Evolutionary conservation across 2,888 invertebrate species (phyloP), one percentile per base, ranked within the genome.

Genomic region (Ceramica pisi): DNA sequence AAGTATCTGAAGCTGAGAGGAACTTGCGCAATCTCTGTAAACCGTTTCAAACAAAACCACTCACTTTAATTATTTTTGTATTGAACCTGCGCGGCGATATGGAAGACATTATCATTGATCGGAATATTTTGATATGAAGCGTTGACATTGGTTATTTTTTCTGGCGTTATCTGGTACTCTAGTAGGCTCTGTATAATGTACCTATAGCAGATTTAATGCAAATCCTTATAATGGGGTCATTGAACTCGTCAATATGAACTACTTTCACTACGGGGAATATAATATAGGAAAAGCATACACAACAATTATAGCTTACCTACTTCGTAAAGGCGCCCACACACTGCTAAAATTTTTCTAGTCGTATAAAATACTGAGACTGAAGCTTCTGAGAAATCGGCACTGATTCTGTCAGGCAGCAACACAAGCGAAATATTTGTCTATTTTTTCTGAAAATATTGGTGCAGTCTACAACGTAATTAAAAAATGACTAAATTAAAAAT

Each of bases 1-100:
- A 83, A 84, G 84, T 81, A 67, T 66, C 64, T 51, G 67, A 70
- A 67, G 56, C 64, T 62, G 61, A 67, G 69, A 75, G 73, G 78
- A 71, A 69, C 62, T 84, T 79, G 67, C 35, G 64, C 61, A 83
- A 83, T 65, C 14, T 10, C 31, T 65, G 71, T 61, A 67, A 60
- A 77, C 46, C 31, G 67, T 59, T 56, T 67, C 23, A 57, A 78
- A 73, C 23, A 38, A 55, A 55, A 53, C 71, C 69, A 56, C 57
- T 82, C 63, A 71, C 60, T 71, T 71, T 67, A 63, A 59, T 57
- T 81, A 26, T 75, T 31, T 48, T 26, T 64, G 44, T 70, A 69
- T 80, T 26, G 41, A 74, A n/a, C 14, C 12, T 60, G 21, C 26
- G 26, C n/a, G 6, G n/a, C 26, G 55, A 56, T 70, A 26, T 56